Base-by-base conservation (phyloP, 2,888 invertebrate genomes). In the Aphodius granarius region DNA sequence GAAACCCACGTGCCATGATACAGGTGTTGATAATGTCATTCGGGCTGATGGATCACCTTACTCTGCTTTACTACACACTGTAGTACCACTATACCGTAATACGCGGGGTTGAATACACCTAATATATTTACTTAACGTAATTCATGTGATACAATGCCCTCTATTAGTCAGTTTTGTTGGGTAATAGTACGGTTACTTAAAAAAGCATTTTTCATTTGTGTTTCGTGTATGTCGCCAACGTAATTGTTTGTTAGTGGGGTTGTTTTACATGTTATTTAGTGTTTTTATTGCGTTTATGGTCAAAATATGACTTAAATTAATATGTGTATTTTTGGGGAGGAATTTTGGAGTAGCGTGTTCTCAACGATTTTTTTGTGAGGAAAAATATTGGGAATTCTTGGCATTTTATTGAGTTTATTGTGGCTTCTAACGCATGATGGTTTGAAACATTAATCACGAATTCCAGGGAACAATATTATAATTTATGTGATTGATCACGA, bases 1-100 rank as follows among this genome's bases (percentile, higher is more conserved):
- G 72, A 73, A 77, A 78, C 75, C 78, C 79, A 81, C 80, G 80
- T 80, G 81, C 77, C 80, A 78, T 79, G 82, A 82, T 83, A 80
- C 82, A 83, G 82, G 82, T 82, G 83, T 81, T 83, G 83, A 83
- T 83, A 82, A 82, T 81, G 82, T 82, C 82, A 82, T 78, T 81
- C 78, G 73, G 62, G 68, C 81, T 82, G 82, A 82, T 82, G 81
- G 82, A 82, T 82, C 78, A 80, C 79, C 79, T 78, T 76, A 75
- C 76, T 76, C 72, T 74, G 73, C 74, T 74, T 72, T 75, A 73
- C 63, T 71, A 62, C 75, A 75, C 62, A 68, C 19, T 20, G 20
- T 19, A 68, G 68, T 21, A 68, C 68, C 68, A 43, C 43, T 43
- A 43, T 43, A 43, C 43, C 43, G 4, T 43, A 43, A 43, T 43